Percentiles rank a stretch among this genome's conserved stretches.
phyloP scores from a whole-genome alignment of 2,113 vertebrate species.

The Aplodontia rufa region DNA sequence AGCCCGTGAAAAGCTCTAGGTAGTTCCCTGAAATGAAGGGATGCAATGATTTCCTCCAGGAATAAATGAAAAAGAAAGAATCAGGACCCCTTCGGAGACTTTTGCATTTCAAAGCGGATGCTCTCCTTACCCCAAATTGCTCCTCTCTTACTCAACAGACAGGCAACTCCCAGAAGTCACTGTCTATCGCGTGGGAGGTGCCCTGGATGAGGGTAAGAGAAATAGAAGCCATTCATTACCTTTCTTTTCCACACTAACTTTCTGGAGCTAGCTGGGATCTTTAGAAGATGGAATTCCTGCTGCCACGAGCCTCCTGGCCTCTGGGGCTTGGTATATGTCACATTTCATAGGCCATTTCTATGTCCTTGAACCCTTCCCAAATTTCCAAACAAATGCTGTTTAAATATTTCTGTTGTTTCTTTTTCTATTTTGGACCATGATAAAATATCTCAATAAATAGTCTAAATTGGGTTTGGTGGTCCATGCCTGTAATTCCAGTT shows the following conservation, averaged over 20 bases:
- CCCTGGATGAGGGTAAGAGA: not conserved
- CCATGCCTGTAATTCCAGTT: not conserved
- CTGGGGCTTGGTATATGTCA: not conserved
- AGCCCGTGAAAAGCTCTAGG: not conserved
- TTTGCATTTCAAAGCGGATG: not conserved
- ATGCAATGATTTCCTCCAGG: not conserved
- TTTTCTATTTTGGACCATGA: not conserved
- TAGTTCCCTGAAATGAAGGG: not conserved
- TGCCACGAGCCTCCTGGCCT: not conserved
- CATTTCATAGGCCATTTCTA: not conserved
- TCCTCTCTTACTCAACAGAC: not conserved
- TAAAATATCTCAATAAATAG: not conserved
- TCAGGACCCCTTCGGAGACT: not conserved
- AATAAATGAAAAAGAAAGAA: not conserved
- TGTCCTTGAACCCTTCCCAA: no score
- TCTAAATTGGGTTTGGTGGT: not conserved
- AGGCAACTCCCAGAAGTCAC: not conserved
- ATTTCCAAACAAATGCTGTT: not conserved
- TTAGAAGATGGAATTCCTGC: not conserved
- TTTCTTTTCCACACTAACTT: not conserved
- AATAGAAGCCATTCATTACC: not conserved
- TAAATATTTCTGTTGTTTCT: not conserved
- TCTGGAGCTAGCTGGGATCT: not conserved
- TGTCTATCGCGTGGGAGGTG: not conserved
- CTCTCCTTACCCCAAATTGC: no score